phyloP scores from a whole-genome alignment of 2,113 vertebrate species.

The Solenodon paradoxus region DNA sequence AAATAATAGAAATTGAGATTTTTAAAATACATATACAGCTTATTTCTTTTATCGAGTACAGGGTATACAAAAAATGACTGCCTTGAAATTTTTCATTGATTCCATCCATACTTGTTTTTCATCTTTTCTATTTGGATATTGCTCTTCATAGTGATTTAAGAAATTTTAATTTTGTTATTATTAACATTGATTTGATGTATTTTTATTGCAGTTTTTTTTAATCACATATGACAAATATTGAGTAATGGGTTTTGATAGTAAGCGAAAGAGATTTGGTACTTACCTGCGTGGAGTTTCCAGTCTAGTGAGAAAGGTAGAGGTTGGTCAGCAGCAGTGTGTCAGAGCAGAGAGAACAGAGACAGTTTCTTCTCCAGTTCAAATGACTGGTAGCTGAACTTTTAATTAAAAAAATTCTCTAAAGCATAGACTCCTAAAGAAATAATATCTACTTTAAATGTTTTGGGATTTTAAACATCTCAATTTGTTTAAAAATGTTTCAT shows the following conservation, averaged over 20 bases:
- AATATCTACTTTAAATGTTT: background rate
- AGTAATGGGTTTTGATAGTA: background rate
- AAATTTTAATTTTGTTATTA: background rate
- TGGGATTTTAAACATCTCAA: background rate
- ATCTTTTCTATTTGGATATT: background rate
- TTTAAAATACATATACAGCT: background rate
- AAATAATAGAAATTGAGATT: background rate
- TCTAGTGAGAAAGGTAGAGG: background rate
- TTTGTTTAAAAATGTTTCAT: background rate
- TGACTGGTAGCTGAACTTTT: background rate
- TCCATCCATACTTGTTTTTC: background rate
- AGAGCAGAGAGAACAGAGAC: background rate
- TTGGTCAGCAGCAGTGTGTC: background rate
- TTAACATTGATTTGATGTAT: background rate
- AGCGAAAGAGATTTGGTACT: background rate
- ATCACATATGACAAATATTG: background rate
- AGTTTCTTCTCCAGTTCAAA: background rate
- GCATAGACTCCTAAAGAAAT: background rate
- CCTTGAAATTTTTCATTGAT: background rate
- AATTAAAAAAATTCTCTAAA: background rate
- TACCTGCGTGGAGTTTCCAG: background rate
- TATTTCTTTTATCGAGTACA: conserved; percentile 11
- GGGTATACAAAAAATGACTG: background rate
- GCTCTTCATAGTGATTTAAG: background rate
- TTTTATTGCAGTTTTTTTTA: background rate